A percentile compares a stretch with the other conserved stretches of the same genome.
Conservation (phyloP, 2,797 vertebrate species). For the Microhierax caerulescens region DNA sequence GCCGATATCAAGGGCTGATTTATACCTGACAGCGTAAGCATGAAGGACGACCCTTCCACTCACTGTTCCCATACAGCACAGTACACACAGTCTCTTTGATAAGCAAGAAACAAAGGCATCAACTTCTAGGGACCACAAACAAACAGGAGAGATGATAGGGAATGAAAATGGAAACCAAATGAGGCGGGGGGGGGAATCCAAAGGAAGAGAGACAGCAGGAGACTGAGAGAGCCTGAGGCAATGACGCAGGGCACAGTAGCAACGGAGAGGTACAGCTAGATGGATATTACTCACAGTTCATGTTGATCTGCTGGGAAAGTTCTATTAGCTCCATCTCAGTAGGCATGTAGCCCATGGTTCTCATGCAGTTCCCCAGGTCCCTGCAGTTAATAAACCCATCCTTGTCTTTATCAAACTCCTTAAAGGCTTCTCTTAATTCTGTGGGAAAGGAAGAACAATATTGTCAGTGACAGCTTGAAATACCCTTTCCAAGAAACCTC, state of each 20-base stretch:
- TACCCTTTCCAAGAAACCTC: not conserved
- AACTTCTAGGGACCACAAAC: not conserved
- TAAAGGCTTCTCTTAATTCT: slow-evolving; percentile 95
- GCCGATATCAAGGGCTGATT: not conserved
- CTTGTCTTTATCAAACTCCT: slow-evolving; percentile 96
- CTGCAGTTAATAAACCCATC: slow-evolving; percentile 98
- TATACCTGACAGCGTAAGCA: not conserved
- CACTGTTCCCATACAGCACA: not conserved
- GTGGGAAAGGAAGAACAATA: not conserved
- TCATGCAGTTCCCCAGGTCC: slow-evolving; percentile 97
- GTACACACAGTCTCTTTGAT: not conserved
- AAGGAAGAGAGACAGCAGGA: not conserved
- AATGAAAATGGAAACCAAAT: not conserved
- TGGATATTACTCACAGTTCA: slow-evolving; percentile 86
- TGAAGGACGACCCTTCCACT: not conserved
- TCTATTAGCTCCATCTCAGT: slow-evolving; percentile 99
- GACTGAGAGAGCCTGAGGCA: not conserved
- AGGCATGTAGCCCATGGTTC: slow-evolving; percentile 99
- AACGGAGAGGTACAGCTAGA: not conserved
- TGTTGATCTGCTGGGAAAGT: slow-evolving; percentile 98
- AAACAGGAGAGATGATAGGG: not conserved
- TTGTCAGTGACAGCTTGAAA: not conserved
- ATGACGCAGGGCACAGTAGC: not conserved
- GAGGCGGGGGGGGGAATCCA: fast-evolving
- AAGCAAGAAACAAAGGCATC: not conserved